Evolutionary conservation across 2,113 vertebrate genomes (phyloP).

Genomic region (Isurus oxyrinchus): DNA sequence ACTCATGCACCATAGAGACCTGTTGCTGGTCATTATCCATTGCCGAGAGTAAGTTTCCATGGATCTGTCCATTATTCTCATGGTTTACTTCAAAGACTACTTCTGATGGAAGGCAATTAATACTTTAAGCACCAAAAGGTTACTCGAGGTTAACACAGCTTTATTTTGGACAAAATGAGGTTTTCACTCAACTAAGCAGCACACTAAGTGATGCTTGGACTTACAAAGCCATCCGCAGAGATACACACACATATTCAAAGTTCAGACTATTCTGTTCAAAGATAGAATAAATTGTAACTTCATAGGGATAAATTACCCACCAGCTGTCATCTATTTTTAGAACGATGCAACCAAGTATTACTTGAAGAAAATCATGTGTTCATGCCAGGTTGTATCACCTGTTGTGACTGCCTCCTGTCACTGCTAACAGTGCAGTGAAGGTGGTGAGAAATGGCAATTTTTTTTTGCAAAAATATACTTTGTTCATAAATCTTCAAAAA

Average conservation of each 20-base stretch:
- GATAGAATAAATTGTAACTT: not conserved
- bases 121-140: constrained; percentile 4
- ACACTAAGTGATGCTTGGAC: not conserved
- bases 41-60: not conserved
- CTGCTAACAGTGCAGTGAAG: not conserved
- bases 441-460: not conserved
- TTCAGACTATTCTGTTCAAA: not conserved
- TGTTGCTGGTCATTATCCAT: not conserved
- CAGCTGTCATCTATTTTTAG: constrained; percentile 23
- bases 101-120: not conserved
- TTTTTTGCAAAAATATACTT: too few species aligned
- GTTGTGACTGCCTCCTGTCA: not conserved
- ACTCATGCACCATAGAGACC: not conserved
- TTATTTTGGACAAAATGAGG: not conserved
- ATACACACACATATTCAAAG: not conserved
- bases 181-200: not conserved
- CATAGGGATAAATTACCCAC: not conserved
- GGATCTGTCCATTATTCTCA: not conserved
- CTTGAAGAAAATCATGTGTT: not conserved
- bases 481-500: too few species aligned
- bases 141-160: not conserved
- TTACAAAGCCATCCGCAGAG: not conserved
- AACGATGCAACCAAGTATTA: not conserved
- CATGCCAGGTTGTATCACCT: not conserved
- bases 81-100: not conserved